Evolutionary conservation across 2,888 invertebrate genomes (phyloP).

Genomic region (Hypselothyrea guttata): DNA sequence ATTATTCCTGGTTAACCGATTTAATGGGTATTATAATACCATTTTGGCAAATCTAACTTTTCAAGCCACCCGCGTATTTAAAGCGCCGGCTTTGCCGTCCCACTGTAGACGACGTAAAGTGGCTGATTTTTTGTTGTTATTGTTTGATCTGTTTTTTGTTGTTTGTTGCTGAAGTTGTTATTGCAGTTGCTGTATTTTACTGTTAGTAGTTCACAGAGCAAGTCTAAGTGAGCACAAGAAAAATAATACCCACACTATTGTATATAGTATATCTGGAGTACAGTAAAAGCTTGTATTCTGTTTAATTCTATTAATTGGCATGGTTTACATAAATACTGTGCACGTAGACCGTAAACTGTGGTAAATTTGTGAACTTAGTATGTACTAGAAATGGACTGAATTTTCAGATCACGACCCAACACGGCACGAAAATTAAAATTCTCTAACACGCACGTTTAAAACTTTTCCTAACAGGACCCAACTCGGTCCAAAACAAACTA

Average conservation of each 20-base stretch:
- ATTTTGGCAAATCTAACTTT: conserved; percentile 12
- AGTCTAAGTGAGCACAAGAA: conserved; percentile 33
- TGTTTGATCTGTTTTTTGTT: conserved; percentile 9
- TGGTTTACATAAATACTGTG: conserved; percentile 28
- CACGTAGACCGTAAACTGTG: conserved; percentile 44
- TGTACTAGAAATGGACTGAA: too few species aligned
- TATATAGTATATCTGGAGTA: conserved; percentile 46
- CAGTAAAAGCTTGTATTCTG: conserved; percentile 61
- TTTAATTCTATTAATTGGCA: conserved; percentile 65
- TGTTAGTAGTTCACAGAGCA: conserved; percentile 43
- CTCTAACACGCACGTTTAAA: too few species aligned
- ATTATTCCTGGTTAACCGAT: too few species aligned
- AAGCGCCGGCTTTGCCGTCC: conserved; percentile 28
- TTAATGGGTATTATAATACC: too few species aligned
- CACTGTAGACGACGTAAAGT: conserved; percentile 38
- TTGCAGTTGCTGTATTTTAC: conserved; percentile 3
- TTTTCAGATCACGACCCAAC: too few species aligned
- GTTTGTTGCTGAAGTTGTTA: conserved; percentile 11
- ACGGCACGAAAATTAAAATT: too few species aligned
- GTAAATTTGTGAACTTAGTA: conserved; percentile 15
- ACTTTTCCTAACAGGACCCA: too few species aligned
- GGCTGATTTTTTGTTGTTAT: conserved; percentile 14
- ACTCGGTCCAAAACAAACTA: too few species aligned
- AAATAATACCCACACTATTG: conserved; percentile 49
- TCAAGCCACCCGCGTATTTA: conserved; percentile 12